Evolutionary conservation across 2,797 vertebrate genomes (phyloP).

Genomic region (Synaphobranchus kaupii): DNA sequence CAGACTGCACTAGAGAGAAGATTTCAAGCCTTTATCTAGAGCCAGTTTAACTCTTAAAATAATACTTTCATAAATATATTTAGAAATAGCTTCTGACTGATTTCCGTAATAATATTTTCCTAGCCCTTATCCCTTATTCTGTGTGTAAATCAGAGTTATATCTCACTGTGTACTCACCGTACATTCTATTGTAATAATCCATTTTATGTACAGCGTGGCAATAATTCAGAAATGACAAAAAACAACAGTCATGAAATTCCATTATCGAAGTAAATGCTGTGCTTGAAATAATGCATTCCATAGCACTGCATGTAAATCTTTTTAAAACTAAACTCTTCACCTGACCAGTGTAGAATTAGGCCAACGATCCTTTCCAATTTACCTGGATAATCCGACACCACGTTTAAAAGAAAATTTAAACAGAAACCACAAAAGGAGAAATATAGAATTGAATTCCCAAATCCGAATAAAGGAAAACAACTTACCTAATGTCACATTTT

Average conservation of each 20-base stretch:
- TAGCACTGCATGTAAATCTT: background rate
- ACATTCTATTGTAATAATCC: constrained; percentile 47
- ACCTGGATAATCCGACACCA: background rate
- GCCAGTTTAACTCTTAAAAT: background rate
- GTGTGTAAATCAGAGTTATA: background rate
- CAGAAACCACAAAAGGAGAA: background rate
- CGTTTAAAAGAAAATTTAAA: background rate
- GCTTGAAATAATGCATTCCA: background rate
- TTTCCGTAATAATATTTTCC: constrained; percentile 9
- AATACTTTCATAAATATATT: background rate
- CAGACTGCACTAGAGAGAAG: too few species aligned
- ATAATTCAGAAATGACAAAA: constrained; percentile 3
- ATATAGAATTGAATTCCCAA: background rate
- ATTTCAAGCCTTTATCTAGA: too few species aligned
- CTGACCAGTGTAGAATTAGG: background rate
- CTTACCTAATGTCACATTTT: constrained; percentile 27
- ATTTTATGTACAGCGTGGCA: background rate
- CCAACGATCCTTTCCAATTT: background rate
- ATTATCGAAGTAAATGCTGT: background rate
- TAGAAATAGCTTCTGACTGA: background rate
- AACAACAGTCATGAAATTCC: background rate
- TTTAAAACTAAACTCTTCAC: constrained; percentile 7
- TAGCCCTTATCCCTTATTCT: background rate
- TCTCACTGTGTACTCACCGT: constrained; percentile 48
- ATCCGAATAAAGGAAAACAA: background rate